A percentile compares a stretch with the other conserved stretches of the same genome.
Evolutionary conservation across 2,113 vertebrate genomes (phyloP).

Genomic region (Tachycineta bicolor): DNA sequence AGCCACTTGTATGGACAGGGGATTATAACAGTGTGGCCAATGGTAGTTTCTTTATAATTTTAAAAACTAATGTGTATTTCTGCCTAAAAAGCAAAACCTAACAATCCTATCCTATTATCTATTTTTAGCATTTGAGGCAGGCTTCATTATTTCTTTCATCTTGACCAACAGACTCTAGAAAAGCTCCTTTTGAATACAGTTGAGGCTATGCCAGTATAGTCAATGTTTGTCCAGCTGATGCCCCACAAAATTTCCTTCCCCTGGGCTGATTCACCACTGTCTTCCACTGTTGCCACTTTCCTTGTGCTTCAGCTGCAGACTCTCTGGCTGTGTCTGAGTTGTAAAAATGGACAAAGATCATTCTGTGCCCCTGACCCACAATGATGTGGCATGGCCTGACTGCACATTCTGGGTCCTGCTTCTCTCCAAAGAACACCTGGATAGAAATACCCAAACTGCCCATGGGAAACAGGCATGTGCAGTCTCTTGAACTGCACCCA

Average conservation of each 20-base stretch:
- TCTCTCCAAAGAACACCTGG: background rate
- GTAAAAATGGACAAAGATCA: background rate
- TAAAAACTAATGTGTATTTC: background rate
- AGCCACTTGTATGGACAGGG: background rate
- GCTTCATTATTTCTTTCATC: background rate
- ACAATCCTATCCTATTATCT: background rate
- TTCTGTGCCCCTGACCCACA: background rate
- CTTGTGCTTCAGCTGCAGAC: background rate
- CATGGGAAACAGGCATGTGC: background rate
- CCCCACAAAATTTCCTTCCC: background rate
- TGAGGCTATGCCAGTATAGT: background rate
- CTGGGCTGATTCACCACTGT: background rate
- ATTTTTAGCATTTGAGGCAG: background rate
- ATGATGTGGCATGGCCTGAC: background rate
- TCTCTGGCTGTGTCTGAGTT: background rate
- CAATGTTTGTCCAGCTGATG: background rate
- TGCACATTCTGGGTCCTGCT: background rate
- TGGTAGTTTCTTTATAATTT: background rate
- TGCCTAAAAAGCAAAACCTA: background rate
- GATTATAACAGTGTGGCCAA: background rate
- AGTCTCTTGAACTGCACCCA: background rate
- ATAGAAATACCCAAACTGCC: background rate
- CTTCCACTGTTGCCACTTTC: background rate
- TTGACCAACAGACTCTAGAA: background rate
- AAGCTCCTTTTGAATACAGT: background rate